Conservation (phyloP, 2,797 vertebrate species). For the Scleropages formosus region DNA sequence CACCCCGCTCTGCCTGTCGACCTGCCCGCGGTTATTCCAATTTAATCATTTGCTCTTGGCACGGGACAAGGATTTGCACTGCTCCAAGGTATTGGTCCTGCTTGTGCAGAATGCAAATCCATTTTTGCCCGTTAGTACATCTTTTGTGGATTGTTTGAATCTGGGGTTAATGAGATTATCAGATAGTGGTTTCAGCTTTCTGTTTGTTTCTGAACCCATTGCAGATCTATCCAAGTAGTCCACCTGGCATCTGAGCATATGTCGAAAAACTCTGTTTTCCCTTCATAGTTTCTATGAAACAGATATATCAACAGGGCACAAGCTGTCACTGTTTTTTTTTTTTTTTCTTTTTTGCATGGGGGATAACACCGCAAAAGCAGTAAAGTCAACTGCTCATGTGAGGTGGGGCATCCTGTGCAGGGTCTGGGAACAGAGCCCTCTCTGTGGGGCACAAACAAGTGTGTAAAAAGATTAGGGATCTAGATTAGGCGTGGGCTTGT, state of each 20-base stretch:
- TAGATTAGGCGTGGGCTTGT: constrained; percentile 33
- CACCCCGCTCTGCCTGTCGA: neutral
- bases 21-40: neutral
- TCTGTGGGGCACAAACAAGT: constrained; percentile 60
- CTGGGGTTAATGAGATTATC: neutral
- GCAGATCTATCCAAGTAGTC: no score
- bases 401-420: constrained; percentile 33
- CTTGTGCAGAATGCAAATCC: no score
- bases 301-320: neutral
- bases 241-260: neutral
- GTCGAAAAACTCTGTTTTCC: neutral
- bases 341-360: neutral
- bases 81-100: neutral
- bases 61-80: neutral
- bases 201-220: neutral
- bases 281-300: neutral
- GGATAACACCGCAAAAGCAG: constrained; percentile 43
- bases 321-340: no score
- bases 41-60: neutral
- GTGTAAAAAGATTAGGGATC: constrained; percentile 65
- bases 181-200: neutral
- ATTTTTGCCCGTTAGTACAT: no score
- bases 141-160: no score
- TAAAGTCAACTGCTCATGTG: constrained; percentile 53
- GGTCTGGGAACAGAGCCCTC: constrained; percentile 54